Evolutionary conservation across 2,797 vertebrate genomes (phyloP).

Genomic region (Enteromius paludinosus): DNA sequence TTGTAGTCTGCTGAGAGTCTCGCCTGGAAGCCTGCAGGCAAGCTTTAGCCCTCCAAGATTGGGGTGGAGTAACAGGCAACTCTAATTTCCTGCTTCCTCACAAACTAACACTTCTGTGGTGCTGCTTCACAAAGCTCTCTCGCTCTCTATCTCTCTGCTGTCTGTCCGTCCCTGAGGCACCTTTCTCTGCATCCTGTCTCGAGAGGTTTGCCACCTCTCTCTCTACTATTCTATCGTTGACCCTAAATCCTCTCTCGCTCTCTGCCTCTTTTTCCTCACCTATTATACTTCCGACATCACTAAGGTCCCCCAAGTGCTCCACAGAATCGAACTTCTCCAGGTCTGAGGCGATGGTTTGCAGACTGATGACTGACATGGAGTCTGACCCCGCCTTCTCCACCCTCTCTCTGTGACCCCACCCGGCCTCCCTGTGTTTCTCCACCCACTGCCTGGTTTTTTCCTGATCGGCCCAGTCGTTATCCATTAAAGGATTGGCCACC

Average conservation of each 20-base stretch:
- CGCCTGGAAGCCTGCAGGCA: slow-evolving; percentile 43
- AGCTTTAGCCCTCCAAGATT: slow-evolving; percentile 16
- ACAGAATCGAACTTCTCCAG: slow-evolving; percentile 91
- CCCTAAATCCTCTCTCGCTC: slow-evolving; percentile 52
- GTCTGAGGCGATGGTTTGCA: slow-evolving; percentile 89
- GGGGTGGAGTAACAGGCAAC: slow-evolving; percentile 28
- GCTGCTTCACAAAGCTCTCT: slow-evolving; percentile 73
- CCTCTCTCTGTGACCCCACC: slow-evolving; percentile 74
- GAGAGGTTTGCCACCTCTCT: slow-evolving; percentile 71
- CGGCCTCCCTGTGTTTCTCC: slow-evolving; percentile 73
- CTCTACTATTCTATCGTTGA: slow-evolving; percentile 36
- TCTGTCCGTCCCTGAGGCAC: slow-evolving; percentile 53
- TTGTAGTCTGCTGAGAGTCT: slow-evolving; percentile 21
- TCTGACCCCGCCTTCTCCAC: slow-evolving; percentile 77
- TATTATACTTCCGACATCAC: slow-evolving; percentile 79
- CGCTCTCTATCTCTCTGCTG: slow-evolving; percentile 63
- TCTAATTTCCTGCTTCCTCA: slow-evolving; percentile 61
- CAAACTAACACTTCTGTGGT: slow-evolving; percentile 78
- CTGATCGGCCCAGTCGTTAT: slow-evolving; percentile 69
- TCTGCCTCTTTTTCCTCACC: slow-evolving; percentile 65
- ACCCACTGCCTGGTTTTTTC: slow-evolving; percentile 80
- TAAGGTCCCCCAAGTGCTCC: slow-evolving; percentile 83
- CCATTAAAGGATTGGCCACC: slow-evolving; percentile 60
- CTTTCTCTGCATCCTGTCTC: slow-evolving; percentile 54
- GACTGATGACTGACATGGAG: slow-evolving; percentile 84